Base-by-base conservation (phyloP, 92 coral and sea anemone species). In the Zoanthus solanderi region DNA sequence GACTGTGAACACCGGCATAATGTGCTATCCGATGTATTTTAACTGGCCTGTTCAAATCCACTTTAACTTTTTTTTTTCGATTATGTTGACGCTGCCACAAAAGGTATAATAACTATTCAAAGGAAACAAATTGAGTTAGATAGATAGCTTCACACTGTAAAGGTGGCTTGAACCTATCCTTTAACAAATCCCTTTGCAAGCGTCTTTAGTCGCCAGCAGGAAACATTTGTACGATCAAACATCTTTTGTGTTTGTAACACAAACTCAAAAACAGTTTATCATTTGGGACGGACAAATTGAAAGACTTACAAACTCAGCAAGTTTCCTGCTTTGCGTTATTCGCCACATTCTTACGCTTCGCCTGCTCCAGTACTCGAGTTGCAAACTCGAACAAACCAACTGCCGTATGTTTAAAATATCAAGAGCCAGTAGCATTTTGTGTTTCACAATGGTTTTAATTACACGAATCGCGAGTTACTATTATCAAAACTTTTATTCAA, bases 231-330 rank as follows among this genome's bases (percentile, higher is more conserved):
- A 66, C 18, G 61, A 46, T 66, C 60, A 81, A 66, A 57, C 1
- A 47, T 30, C 42, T 61, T 60, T 9, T 60, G 84, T 42, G 18
- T 30, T 14, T 57, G 66, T 79, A 44, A 81, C 32, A 9, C 15
- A 31, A 66, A 65, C 14, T n/a, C 34, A 32, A 11, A 45, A 65
- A 50, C 23, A 18, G 58, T 18, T 52, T 77, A 29, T 52, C 32
- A 48, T 77, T 65, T 50, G 75, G 45, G 12, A 50, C 13, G 31
- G 50, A 66, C 61, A n/a, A 73, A 44, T 14, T 63, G 34, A 52
- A 67, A 66, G 71, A 95, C 98, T 95, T 95, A 95, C 98, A 84
- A 95, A 95, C 77, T 95, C 98, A 47, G 98, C 98, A 18, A 95
- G 98, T 81, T 95, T 95, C 83, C 98, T 90, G 17, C 92, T 95